A percentile compares a stretch with the other conserved stretches of the same genome.
phyloP scores from a whole-genome alignment of 2,113 vertebrate species.

The Xyliphius kryptos region DNA sequence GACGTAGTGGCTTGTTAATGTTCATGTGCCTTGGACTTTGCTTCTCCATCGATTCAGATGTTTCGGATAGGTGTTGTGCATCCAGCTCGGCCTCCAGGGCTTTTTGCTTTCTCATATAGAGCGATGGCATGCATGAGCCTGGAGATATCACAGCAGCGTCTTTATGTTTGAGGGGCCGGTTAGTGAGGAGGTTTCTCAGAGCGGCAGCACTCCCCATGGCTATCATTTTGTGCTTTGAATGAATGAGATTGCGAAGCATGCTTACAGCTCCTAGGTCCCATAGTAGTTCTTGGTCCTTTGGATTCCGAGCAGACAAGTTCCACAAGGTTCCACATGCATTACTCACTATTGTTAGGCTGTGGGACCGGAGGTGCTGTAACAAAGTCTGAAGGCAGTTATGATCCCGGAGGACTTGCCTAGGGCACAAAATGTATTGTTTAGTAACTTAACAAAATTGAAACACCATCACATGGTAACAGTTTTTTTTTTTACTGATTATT shows the following conservation, averaged over 20 bases:
- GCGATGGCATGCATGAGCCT: slow-evolving; percentile 85
- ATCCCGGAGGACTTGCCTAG: slow-evolving; percentile 86
- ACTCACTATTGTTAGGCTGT: slow-evolving; percentile 97
- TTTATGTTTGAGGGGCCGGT: slow-evolving; percentile 88
- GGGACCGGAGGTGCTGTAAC: slow-evolving; percentile 91
- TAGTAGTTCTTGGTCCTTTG: slow-evolving; percentile 89
- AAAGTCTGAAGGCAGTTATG: slow-evolving; percentile 95
- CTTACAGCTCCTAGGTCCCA: slow-evolving; percentile 95
- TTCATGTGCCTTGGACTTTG: slow-evolving; percentile 72
- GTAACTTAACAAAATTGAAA: too few species aligned
- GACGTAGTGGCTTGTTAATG: slow-evolving; percentile 74
- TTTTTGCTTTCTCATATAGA: slow-evolving; percentile 93
- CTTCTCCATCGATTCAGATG: slow-evolving; percentile 85
- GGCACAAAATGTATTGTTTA: slow-evolving; percentile 15
- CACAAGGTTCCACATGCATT: slow-evolving; percentile 97
- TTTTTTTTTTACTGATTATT: too few species aligned
- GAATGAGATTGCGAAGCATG: slow-evolving; percentile 96
- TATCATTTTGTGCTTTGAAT: slow-evolving; percentile 99
- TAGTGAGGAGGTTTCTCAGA: slow-evolving; percentile 87
- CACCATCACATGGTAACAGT: too few species aligned
- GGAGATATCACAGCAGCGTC: slow-evolving; percentile 79
- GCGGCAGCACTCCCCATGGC: slow-evolving; percentile 97
- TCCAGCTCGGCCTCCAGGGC: slow-evolving; percentile 92
- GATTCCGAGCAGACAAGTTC: slow-evolving; percentile 90
- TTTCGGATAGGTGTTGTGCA: slow-evolving; percentile 82